Conservation (phyloP, 2,113 vertebrate genomes). For the Notarius quadriscutis region DNA sequence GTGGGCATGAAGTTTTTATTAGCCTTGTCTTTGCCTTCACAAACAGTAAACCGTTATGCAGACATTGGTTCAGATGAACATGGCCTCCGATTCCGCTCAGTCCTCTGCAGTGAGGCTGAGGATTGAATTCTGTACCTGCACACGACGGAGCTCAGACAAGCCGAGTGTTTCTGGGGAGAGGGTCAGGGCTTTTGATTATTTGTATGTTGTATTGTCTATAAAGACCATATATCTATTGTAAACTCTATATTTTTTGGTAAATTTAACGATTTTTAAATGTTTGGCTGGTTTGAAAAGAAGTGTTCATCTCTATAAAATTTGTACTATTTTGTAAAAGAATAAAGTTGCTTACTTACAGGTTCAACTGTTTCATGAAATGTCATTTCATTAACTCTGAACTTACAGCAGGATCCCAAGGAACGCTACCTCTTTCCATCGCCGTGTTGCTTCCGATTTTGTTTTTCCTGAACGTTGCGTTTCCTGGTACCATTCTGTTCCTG, state of each 20-base stretch:
- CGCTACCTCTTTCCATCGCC: neutral
- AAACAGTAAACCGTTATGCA: neutral
- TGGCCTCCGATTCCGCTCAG: neutral
- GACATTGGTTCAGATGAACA: neutral
- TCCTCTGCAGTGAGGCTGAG: neutral
- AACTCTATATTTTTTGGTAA: slow-evolving; percentile 86
- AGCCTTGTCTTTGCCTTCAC: slow-evolving; percentile 15
- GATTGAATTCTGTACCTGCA: neutral
- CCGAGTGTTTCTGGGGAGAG: slow-evolving; percentile 35
- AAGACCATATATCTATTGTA: slow-evolving; percentile 60
- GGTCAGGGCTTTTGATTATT: slow-evolving; percentile 48
- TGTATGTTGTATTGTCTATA: slow-evolving; percentile 54
- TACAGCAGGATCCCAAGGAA: neutral
- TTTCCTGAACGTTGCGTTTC: neutral
- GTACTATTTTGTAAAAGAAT: slow-evolving; percentile 94
- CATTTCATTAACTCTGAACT: neutral
- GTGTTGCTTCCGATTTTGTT: neutral
- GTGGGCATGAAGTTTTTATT: slow-evolving; percentile 6
- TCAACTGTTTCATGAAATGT: neutral
- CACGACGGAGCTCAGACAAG: slow-evolving; percentile 32
- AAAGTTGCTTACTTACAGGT: slow-evolving; percentile 66
- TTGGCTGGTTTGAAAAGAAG: slow-evolving; percentile 78
- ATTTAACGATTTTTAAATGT: slow-evolving; percentile 63
- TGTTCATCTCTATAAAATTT: slow-evolving; percentile 81
- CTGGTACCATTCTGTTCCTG: neutral